Base-by-base conservation (phyloP, 2,113 vertebrate genomes). In the Phylloscopus whistleri region DNA sequence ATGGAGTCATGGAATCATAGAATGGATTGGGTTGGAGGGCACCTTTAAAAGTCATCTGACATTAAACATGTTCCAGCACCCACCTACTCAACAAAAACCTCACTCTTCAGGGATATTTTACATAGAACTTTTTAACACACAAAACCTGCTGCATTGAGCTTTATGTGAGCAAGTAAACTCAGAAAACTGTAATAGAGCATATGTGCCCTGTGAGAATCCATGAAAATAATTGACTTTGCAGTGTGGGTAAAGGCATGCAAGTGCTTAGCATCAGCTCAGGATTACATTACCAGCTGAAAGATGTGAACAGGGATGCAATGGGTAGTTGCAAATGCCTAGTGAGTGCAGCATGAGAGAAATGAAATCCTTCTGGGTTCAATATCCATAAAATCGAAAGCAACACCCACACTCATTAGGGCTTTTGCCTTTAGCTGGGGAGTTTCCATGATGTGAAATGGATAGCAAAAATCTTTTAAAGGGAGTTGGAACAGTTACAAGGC, bases 281-380 rank as follows among this genome's bases (percentile, higher is more conserved):
- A 80, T 76, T 88, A 49, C 49, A 91, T 93, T 82, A 43, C 41
- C 31, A 90, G 20, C n/a, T 58, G 52, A 90, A 95, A 90, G 67
- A 90, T 9, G 30, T 62, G 87, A 95, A 87, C 37, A 88, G 90
- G 88, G 90, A 94, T 5, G 2, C n/a, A 66, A 20, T 12, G 63
- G 10, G 53, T 88, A 93, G 44, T 39, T 83, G 82, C 20, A 95
- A 93, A 66, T 43, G 53, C n/a, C 46, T 85, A 22, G 24, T n/a
- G 44, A 94, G 72, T 68, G 53, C 22, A 83, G 13, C 63, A 46
- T 43, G 51, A 90, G 75, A 90, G 85, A 85, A 93, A 88, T 30
- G 1, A 33, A 90, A 95, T 92, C 51, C 95, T 95, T 88, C 90
- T 93, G 94, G 90, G 90, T 92, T 93, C 90, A 58, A 86, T 93